Base-by-base conservation (phyloP, 2,113 vertebrate species). In the Perca schrenkii region DNA sequence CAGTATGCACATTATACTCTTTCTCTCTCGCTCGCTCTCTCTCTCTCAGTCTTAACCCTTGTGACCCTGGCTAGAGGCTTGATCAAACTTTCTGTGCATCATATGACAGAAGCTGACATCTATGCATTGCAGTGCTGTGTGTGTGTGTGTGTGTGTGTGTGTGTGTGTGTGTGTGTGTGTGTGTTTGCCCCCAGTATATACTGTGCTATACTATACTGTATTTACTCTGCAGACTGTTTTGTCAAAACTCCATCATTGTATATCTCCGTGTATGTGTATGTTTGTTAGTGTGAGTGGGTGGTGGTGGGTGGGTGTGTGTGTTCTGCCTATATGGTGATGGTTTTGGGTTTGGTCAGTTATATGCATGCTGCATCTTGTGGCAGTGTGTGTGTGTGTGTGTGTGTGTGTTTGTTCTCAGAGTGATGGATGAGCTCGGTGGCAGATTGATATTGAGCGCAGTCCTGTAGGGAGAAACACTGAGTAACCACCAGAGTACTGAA, bases 31-130 rank as follows among this genome's bases (percentile, higher is more conserved):
- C 36, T 36, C 36, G 8, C 36, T 40, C 36, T 40, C 63, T 43
- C 47, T 65, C 64, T 60, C 49, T 79, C 72, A 34, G 65, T 67
- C 76, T 84, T 74, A 86, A 84, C 82, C 82, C 64, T 7, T 16
- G 34, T 80, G 90, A 88, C 79, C 84, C 78, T 79, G 67, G 73
- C 74, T 34, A 11, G 8, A 72, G 75, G 84, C 28, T 54, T 84
- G 71, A 83, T 76, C 68, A 21, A 72, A 82, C 70, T 68, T 17
- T 77, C 62, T 50, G n/a, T 46, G 43, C 80, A 52, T 79, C 52
- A 56, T 50, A 76, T 79, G 81, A 85, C 83, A 79, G 74, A 79
- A 82, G 34, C 34, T 34, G 34, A 34, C 80, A 57, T 77, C 52
- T 53, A 81, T 75, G 72, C 57, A 61, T 67, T 40, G 21, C 47